These are phyloP conservation scores for Aythya baeri DNA, from an alignment of 2,113 vertebrate genomes.

Conservation along the genomic window DNA sequence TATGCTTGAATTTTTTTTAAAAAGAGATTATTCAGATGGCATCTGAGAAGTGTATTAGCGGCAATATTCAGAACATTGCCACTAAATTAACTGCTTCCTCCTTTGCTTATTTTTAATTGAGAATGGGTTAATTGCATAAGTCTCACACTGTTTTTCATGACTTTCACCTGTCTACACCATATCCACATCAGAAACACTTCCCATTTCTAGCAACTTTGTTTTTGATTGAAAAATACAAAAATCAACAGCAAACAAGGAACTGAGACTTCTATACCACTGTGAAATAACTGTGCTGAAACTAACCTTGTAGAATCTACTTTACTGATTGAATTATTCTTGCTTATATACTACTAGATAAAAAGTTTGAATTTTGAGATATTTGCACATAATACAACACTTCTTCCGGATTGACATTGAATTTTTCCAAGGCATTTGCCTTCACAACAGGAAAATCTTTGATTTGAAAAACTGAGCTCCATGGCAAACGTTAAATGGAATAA, in stretches of 20 bases:
- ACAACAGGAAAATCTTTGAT: background rate
- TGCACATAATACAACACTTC: background rate
- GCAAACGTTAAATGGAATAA: conserved; percentile 17
- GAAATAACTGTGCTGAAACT: background rate
- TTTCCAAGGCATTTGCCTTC: background rate
- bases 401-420: background rate
- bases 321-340: background rate
- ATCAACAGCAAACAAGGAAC: background rate
- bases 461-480: background rate
- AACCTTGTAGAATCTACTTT: background rate
- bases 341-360: background rate
- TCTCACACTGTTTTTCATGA: background rate
- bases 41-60: background rate
- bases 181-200: background rate
- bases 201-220: background rate
- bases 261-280: background rate
- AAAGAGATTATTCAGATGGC: background rate
- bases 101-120: background rate
- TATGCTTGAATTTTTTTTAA: background rate
- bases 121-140: background rate
- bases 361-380: background rate
- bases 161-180: background rate
- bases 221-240: background rate
- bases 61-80: background rate
- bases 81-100: background rate